Conservation (phyloP, 2,113 vertebrate species). For the Cebus imitator region DNA sequence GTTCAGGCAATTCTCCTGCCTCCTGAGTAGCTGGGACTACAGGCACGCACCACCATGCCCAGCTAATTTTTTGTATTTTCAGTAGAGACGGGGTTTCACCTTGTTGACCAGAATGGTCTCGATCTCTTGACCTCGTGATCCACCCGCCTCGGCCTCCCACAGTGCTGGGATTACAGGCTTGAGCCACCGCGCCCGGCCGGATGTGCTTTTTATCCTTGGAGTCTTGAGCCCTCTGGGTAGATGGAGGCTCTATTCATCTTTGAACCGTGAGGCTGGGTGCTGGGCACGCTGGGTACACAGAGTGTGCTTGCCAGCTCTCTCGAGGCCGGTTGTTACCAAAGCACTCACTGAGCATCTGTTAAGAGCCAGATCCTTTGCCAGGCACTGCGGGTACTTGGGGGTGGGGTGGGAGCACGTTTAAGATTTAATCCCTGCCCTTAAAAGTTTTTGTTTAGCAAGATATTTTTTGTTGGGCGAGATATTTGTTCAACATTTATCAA, state of each 20-base stretch:
- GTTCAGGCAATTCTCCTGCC: too few species aligned
- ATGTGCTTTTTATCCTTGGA: background rate
- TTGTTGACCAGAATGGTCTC: too few species aligned
- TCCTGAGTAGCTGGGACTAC: too few species aligned
- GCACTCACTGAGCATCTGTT: fast-evolving
- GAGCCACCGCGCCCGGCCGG: too few species aligned
- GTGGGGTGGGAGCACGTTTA: fast-evolving
- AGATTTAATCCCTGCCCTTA: background rate
- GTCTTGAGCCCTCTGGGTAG: too few species aligned
- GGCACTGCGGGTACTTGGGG: fast-evolving
- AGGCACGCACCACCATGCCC: too few species aligned
- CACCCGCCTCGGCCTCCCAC: too few species aligned
- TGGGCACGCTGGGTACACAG: background rate
- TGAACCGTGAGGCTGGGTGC: fast-evolving
- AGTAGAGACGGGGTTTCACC: too few species aligned
- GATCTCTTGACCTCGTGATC: too few species aligned
- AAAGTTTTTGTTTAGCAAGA: background rate
- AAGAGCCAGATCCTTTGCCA: background rate
- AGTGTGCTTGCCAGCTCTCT: background rate
- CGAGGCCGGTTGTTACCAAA: fast-evolving
- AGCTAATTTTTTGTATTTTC: too few species aligned
- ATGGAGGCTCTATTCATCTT: fast-evolving
- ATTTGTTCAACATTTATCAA: background rate
- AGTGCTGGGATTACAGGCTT: too few species aligned
- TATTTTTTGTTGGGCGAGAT: background rate